Evolutionary conservation across 1,140 invertebrate genomes (phyloP), one percentile per base, ranked within the genome.

Genomic region (Anastatus disparis): DNA sequence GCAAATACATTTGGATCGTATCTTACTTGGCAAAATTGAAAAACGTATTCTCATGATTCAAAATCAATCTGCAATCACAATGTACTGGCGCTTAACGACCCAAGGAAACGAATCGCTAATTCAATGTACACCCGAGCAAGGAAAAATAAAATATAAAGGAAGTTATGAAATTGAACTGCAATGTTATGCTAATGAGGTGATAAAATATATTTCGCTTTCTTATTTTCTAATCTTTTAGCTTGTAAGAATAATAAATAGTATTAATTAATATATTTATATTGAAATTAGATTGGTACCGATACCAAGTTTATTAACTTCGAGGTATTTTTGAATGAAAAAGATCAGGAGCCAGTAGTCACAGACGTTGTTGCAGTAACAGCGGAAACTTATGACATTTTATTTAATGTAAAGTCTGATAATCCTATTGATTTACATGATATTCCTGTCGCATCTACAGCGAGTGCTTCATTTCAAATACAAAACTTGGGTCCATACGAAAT

Each of bases 401-500:
- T 80, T 44, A 75, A 82, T 15, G 58, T 84, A 3, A 68, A 75
- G 56, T 31, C 68, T 35, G 76, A 78, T 50, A 76, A 77, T n/a
- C n/a, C n/a, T 74, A 77, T 84, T 38, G 68, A 82, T 65, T 75
- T 84, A 12, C 73, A 76, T 35, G 56, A n/a, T 7, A 58, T 79
- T 7, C 76, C 71, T 31, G 77, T 83, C 2, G 73, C 69, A 0
- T 65, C 55, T 0, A 53, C 68, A 0, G 35, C 61, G 0, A 76
- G 8, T 0, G 63, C 53, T 12, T 22, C 63, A 15, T 78, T 84
- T 40, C 53, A 27, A 4, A 73, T 84, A 22, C 77, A 55, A 46
- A 84, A 84, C 74, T 70, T 72, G 0, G 81, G 83, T 22, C 50
- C 67, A 22, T 78, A 81, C 27, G 77, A 82, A 27, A 58, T 82